Evolutionary conservation across 2,113 vertebrate species (phyloP).

Genomic region (Crotophaga sulcirostris): DNA sequence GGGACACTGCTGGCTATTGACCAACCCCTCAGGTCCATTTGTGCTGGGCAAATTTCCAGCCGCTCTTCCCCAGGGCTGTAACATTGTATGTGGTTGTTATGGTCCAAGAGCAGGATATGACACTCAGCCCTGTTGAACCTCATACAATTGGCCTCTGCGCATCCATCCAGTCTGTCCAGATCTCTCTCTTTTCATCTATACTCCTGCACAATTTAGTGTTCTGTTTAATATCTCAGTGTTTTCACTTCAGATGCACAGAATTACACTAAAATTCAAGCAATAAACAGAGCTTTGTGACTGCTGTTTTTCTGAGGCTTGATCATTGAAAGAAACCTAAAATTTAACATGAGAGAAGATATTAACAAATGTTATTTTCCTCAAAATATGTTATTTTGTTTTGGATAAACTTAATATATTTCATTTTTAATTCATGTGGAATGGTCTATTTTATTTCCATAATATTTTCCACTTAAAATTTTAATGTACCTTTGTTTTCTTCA

Average conservation of each 20-base stretch:
- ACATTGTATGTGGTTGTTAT: too few relatives aligned
- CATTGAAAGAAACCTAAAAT: not conserved
- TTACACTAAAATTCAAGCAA: not conserved
- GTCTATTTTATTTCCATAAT: not conserved
- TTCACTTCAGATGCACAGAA: not conserved
- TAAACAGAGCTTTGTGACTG: not conserved
- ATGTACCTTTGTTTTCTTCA: not conserved
- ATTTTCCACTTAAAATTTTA: not conserved
- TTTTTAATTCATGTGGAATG: not conserved
- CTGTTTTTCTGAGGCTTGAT: not conserved
- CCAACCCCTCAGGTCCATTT: too few relatives aligned
- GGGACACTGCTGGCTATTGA: too few relatives aligned
- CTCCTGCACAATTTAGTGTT: too few relatives aligned
- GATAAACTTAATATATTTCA: not conserved
- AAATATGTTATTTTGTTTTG: not conserved
- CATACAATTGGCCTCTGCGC: too few relatives aligned
- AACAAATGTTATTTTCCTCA: not conserved
- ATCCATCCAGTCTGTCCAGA: too few relatives aligned
- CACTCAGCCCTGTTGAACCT: too few relatives aligned
- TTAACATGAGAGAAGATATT: not conserved
- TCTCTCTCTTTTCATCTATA: too few relatives aligned
- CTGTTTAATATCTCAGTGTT: too few relatives aligned
- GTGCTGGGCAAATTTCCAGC: too few relatives aligned
- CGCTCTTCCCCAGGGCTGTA: too few relatives aligned
- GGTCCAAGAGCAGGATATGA: too few relatives aligned